Percentiles rank a stretch among this genome's conserved stretches.
Conservation (phyloP, 2,113 vertebrate species). For the Copsychus sechellarum region DNA sequence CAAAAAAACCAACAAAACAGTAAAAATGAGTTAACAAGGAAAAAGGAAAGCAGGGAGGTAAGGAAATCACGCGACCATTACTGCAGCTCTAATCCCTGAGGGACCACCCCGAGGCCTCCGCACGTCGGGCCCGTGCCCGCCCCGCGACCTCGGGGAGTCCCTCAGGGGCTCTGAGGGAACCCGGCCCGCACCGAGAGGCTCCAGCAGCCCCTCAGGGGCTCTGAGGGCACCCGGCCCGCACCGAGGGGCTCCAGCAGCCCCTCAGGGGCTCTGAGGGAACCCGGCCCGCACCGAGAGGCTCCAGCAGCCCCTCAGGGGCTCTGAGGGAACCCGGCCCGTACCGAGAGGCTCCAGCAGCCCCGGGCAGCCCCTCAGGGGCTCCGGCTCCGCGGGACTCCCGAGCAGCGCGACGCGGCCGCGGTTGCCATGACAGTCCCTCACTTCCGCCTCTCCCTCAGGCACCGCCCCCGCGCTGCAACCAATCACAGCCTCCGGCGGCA, state of each 20-base stretch:
- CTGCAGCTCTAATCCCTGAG: background rate
- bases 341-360: background rate
- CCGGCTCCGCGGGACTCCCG: background rate
- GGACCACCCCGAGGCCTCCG: background rate
- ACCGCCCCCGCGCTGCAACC: background rate
- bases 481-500: fast-evolving
- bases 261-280: too few species aligned
- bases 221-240: background rate
- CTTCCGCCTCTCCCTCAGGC: background rate
- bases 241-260: background rate
- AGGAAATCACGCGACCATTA: background rate
- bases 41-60: background rate
- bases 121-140: background rate
- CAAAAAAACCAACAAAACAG: background rate
- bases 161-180: background rate
- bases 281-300: background rate
- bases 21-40: background rate
- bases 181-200: background rate
- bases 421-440: slow-evolving; percentile 10
- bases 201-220: background rate
- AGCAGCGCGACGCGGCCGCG: background rate
- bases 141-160: too few species aligned
- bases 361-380: background rate
- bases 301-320: background rate
- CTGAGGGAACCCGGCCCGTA: background rate